A percentile compares a stretch with the other conserved stretches of the same genome.
Conservation (phyloP, 2,888 invertebrate species). For the Tanypteryx hageni region DNA sequence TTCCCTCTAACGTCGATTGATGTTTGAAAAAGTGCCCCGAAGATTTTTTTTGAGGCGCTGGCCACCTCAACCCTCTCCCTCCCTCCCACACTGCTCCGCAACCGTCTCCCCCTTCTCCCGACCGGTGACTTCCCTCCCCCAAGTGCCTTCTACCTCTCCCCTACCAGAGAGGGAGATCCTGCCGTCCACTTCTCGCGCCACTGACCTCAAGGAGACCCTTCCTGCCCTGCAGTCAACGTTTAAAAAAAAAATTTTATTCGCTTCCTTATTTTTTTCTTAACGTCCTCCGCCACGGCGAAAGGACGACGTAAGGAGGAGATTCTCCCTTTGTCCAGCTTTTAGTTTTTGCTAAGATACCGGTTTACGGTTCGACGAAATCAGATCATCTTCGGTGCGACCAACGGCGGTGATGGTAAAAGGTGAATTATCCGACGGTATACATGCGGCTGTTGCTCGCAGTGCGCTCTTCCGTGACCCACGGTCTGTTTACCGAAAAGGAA, state of each 20-base stretch:
- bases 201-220: conserved; percentile 56
- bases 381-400: not conserved
- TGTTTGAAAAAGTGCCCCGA: not conserved
- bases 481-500: too few relatives aligned
- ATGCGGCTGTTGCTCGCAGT: too few relatives aligned
- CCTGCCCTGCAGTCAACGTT: conserved; percentile 28
- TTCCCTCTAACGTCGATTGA: not conserved
- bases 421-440: too few relatives aligned
- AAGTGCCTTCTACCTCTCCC: not conserved
- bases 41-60: not conserved
- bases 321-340: not conserved
- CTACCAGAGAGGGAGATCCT: not conserved
- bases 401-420: too few relatives aligned
- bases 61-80: too few relatives aligned
- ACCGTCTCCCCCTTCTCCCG: not conserved
- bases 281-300: not conserved
- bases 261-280: not conserved
- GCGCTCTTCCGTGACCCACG: too few relatives aligned
- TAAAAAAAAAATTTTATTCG: not conserved
- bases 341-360: conserved; percentile 24
- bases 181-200: conserved; percentile 28
- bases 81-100: not conserved
- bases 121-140: not conserved
- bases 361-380: conserved; percentile 6
- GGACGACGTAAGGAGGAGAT: not conserved